Percentiles rank a stretch among this genome's conserved stretches.
Conservation (phyloP, 2,888 invertebrate species). For the Acanthosepion esculentum region DNA sequence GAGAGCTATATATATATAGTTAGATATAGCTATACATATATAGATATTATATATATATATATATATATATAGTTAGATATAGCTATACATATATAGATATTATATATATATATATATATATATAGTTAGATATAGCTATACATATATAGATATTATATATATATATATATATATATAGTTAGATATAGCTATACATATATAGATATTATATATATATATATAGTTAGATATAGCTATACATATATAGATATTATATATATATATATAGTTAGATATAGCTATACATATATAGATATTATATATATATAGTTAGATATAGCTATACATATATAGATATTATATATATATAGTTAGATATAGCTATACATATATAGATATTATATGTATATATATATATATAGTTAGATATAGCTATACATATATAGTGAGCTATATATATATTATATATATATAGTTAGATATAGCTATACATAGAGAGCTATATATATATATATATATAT, state of each 20-base stretch:
- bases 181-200: neutral
- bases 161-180: neutral
- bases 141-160: neutral
- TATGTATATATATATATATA: neutral
- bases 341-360: neutral
- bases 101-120: neutral
- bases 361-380: neutral
- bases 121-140: neutral
- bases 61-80: neutral
- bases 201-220: neutral
- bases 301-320: neutral
- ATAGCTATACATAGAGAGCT: too few species aligned
- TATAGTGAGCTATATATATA: neutral
- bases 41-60: neutral
- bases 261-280: neutral
- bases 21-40: neutral
- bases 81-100: neutral
- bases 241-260: neutral
- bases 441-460: neutral
- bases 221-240: neutral
- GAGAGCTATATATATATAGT: neutral
- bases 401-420: neutral
- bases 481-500: too few species aligned
- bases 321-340: neutral
- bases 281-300: neutral